Base-by-base conservation (phyloP, 1,140 invertebrate species). In the Nylanderia fulva region DNA sequence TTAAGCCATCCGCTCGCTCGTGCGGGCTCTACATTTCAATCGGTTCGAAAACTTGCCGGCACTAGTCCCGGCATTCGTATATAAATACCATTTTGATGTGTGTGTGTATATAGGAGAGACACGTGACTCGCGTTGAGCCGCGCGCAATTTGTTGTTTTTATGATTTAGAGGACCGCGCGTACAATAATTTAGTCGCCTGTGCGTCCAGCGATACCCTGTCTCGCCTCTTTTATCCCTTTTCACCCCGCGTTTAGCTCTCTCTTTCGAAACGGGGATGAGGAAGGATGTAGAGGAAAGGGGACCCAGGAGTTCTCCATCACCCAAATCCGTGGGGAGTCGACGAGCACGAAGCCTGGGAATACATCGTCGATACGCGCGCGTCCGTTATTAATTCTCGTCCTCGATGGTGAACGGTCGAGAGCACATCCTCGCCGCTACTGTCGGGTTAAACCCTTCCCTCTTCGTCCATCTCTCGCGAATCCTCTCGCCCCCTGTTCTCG, bases 131-230 rank as follows among this genome's bases (percentile, higher is more conserved):
- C 77, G 77, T 74, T 77, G 61, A 66, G 61, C 85, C 77, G 66
- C 89, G 64, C 86, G 91, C 89, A 92, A 92, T 92, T 92, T 92
- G 92, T 92, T 92, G 91, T 93, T 92, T 93, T 91, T 92, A 92
- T 93, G 92, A 92, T 93, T 92, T 92, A 93, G 89, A 88, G 89
- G 86, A 86, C 82, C 77, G 87, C 80, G 63, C 85, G 86, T 86
- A 92, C 87, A 91, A 93, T 93, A 93, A 93, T 92, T 93, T 91
- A 93, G 90, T 90, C 83, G 72, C 8, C 75, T 39, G 60, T 52
- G 86, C 85, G 69, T 86, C 86, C 87, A 66, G 27, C 36, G 39
- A 29, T 48, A 68, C 27, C 71, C 72, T 79, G 45, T 79, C 76
- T 56, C 52, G 64, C 24, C 77, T 27, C 64, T 42, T 52, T 56